Base-by-base conservation (phyloP, 2,888 invertebrate species). In the Lasioglossum lativentre region DNA sequence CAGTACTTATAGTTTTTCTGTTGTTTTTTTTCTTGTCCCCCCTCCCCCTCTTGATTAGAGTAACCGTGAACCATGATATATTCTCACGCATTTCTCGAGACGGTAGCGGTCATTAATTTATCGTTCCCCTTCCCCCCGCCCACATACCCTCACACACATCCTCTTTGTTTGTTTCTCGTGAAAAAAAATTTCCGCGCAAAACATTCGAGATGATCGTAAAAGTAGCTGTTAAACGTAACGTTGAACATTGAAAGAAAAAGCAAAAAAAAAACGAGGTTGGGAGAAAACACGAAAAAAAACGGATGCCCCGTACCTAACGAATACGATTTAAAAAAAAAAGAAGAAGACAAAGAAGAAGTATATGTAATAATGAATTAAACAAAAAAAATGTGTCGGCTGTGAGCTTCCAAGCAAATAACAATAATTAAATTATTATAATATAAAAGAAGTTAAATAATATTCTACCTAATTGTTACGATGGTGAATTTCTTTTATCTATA, bases 351-450 rank as follows among this genome's bases (percentile, higher is more conserved):
- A 38, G 38, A 68, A 38, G 68, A 86, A 75, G 73, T 59, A 86
- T 45, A 86, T 84, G 76, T 86, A 87, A 87, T 88, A 90, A 88
- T 89, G 88, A 90, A 91, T 92, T 92, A 92, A 91, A 70, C 70
- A 82, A 90, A 91, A 87, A 90, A 94, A 94, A 95, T 94, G 94
- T 94, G 94, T 94, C 94, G 95, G 95, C 95, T 95, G 95, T 95
- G 95, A 95, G 95, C 95, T 95, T 95, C 94, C 94, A 95, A 94
- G 95, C 95, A 94, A 95, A 94, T 94, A 95, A 95, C 95, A 95
- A 95, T 95, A 95, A 95, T 94, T 95, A 95, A 95, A 94, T 95
- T 94, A 95, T 94, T 94, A 94, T 94, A 94, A 93, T 93, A 92
- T 93, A 93, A 93, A 94, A 92, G 40, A 70, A 90, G 91, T 94